Base-by-base conservation (phyloP, 2,888 invertebrate species). In the Dolichomitus sp. region DNA sequence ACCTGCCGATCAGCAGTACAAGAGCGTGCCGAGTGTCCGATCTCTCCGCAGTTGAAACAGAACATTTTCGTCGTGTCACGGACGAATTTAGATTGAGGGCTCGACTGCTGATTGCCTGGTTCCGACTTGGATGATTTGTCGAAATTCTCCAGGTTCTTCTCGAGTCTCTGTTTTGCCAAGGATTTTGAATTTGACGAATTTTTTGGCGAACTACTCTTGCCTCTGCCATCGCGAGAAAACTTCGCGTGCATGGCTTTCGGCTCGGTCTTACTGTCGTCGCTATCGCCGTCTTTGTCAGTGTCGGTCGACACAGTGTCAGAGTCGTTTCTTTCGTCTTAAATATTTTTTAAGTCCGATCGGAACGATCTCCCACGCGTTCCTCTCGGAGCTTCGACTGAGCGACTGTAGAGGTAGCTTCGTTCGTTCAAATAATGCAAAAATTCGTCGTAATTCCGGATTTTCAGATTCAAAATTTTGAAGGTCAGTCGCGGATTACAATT, bases 401-500 rank as follows among this genome's bases (percentile, higher is more conserved):
- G 23, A 27, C 23, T 23, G 2, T 65, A 65, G 4, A 65, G 45
- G 14, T 76, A 76, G n/a, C 76, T 76, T 14, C 70, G 40, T 27
- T 77, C 70, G 40, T 81, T 81, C 7, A 77, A 37, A 11, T 77
- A 77, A 23, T 81, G 81, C 1, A 66, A 27, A 7, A 77, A 65
- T 12, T 72, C 66, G 4, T 63, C 70, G 50, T 76, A 77, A 50
- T 75, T n/a, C n/a, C n/a, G 17, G 30, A 45, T 68, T 19, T 33
- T n/a, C n/a, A 72, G 14, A 19, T 72, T 75, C 45, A 83, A 48
- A 12, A 72, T 72, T 50, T 79, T 72, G 12, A 48, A 72, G 4
- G 61, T 48, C 54, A 82, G 7, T 33, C 75, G 59, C 40, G 83
- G 83, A 27, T 78, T 74, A 11, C 81, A 84, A 59, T 81, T 84